Percentiles rank a stretch among this genome's conserved stretches.
Conservation (phyloP, 2,888 invertebrate genomes). For the Geophilus truncorum region DNA sequence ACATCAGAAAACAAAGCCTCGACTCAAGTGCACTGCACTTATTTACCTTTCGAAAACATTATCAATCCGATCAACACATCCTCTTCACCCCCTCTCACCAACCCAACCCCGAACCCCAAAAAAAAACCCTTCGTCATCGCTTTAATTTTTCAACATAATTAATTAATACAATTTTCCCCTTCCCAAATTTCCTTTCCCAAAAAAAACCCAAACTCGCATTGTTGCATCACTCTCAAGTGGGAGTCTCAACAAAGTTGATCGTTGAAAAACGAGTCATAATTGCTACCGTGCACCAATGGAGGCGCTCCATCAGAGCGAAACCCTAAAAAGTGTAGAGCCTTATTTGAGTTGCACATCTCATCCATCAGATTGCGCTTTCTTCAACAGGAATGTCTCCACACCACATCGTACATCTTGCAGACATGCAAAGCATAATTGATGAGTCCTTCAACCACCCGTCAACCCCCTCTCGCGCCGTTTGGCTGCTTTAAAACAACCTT, state of each 20-base stretch:
- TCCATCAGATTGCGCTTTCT: neutral
- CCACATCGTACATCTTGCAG: neutral
- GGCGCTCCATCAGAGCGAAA: neutral
- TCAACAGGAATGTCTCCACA: conserved; percentile 1
- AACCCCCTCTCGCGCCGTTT: too few species aligned
- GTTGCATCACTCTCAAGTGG: too few species aligned
- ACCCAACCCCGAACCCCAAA: neutral
- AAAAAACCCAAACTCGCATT: neutral
- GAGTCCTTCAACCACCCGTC: neutral
- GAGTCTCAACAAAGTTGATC: neutral
- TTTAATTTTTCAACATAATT: neutral
- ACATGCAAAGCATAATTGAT: neutral
- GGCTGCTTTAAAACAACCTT: too few species aligned
- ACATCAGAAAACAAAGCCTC: neutral
- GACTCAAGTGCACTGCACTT: neutral
- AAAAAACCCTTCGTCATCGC: neutral
- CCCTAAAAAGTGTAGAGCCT: neutral
- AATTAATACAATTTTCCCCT: too few species aligned
- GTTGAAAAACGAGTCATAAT: neutral
- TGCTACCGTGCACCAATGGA: neutral
- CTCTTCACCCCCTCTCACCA: neutral
- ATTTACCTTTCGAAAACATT: neutral
- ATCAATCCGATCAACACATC: neutral
- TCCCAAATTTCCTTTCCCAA: neutral
- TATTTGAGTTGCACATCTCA: neutral